phyloP scores from a whole-genome alignment of 23 tunicate genomes.

The Styela clava region DNA sequence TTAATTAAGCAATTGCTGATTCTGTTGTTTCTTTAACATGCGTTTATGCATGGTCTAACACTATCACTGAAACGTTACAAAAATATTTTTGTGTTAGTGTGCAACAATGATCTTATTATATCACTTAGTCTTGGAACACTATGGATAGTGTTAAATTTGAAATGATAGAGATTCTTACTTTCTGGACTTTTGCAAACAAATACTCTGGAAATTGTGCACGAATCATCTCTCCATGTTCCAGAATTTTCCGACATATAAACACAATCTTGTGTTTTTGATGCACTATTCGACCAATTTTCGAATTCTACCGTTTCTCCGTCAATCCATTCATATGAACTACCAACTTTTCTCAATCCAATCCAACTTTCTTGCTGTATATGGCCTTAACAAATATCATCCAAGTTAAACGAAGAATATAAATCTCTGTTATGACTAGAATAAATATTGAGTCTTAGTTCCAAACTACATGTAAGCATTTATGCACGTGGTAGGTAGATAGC shows the following conservation, averaged over 20 bases:
- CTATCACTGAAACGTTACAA: too few species aligned
- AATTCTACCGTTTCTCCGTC: slow-evolving; percentile 23
- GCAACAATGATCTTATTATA: too few species aligned
- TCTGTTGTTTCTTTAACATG: too few species aligned
- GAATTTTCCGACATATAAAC: slow-evolving; percentile 37
- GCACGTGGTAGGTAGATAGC: too few species aligned
- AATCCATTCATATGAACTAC: slow-evolving; percentile 48
- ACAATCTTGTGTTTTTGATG: slow-evolving; percentile 33
- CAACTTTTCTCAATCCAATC: slow-evolving; percentile 62
- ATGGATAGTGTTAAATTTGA: too few species aligned
- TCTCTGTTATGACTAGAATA: background rate
- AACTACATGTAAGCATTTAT: too few species aligned
- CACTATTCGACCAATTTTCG: slow-evolving; percentile 31
- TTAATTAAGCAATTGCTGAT: too few species aligned
- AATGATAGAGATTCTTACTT: slow-evolving; percentile 40
- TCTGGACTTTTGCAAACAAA: slow-evolving; percentile 77
- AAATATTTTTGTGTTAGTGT: too few species aligned
- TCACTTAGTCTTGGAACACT: too few species aligned
- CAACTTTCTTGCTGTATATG: slow-evolving; percentile 49
- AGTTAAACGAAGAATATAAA: background rate
- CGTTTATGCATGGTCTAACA: too few species aligned
- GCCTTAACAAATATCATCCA: slow-evolving; percentile 52
- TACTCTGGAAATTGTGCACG: slow-evolving; percentile 12
- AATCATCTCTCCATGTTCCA: slow-evolving; percentile 32
- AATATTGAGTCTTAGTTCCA: too few species aligned